Base-by-base conservation (phyloP, 2,797 vertebrate genomes). In the Lepilemur ruficaudatus region DNA sequence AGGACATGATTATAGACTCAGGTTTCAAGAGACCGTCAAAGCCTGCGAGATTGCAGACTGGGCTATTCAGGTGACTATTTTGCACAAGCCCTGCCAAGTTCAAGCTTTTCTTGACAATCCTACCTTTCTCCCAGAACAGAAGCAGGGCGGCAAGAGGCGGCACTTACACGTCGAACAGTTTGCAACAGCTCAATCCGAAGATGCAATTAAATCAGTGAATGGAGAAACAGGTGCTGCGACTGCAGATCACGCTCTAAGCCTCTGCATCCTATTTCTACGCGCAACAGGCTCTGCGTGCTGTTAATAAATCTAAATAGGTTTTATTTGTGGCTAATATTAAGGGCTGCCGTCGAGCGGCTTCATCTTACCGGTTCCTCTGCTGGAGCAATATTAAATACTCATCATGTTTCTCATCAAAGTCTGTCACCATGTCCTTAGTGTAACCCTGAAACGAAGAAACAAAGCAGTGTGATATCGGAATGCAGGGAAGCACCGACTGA, bases 301-400 rank as follows among this genome's bases (percentile, higher is more conserved):
- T 43, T 95, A 90, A 91, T 69, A 91, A 69, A 92, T 89, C 67
- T 30, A 89, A 95, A 90, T 3, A 50, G 85, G 6, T 72, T 75
- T 59, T 79, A 95, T 79, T 96, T 86, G 85, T 86, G 85, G 78
- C 75, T 89, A 84, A 92, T 76, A 95, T 55, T 9, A 89, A 92
- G 87, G 89, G 72, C 63, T 92, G 93, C 96, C 43, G 0, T 38
- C 3, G 10, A 78, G 70, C 1, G 15, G 94, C 72, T 4, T 8
- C 98, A 96, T 97, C 98, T 99, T 99, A 99, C 99, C 99, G 99
- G 99, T 99, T 99, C 98, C 99, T 99, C 97, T 99, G 99, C 98
- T 99, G 99, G 96, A 99, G 99, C 86, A 97, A 97, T 97, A 99
- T 99, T 99, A 99, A 99, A 99, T 99, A 99, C 99, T 99, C 99